A percentile compares a stretch with the other conserved stretches of the same genome.
These are phyloP conservation scores for Lobophora halterata DNA, from an alignment of 2,888 invertebrate species.

Conservation along the genomic window DNA sequence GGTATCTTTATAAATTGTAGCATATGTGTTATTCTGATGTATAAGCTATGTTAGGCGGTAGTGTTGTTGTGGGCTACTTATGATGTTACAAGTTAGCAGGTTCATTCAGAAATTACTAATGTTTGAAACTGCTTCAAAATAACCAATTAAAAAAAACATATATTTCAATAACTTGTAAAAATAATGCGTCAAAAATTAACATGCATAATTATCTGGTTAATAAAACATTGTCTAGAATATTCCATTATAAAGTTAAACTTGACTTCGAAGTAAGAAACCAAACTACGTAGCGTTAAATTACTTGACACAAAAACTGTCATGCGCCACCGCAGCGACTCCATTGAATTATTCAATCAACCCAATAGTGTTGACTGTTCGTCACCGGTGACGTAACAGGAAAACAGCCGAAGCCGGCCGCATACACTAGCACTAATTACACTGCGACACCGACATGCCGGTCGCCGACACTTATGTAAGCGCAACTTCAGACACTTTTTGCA, in stretches of 20 bases:
- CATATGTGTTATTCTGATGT: too few species aligned
- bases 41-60: too few species aligned
- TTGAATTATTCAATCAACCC: constrained; percentile 48
- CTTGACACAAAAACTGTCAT: constrained; percentile 32
- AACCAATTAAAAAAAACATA: too few species aligned
- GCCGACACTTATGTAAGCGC: constrained; percentile 28
- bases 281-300: constrained; percentile 31
- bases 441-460: constrained; percentile 28
- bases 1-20: too few species aligned
- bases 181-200: too few species aligned
- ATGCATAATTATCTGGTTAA: neutral
- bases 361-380: constrained; percentile 43
- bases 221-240: constrained; percentile 1
- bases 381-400: constrained; percentile 61
- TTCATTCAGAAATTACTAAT: too few species aligned
- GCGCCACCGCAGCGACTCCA: constrained; percentile 41
- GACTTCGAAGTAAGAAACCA: constrained; percentile 11
- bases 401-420: constrained; percentile 35
- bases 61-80: too few species aligned
- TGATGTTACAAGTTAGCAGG: too few species aligned
- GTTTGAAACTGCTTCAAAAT: too few species aligned
- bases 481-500: constrained; percentile 20
- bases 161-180: too few species aligned
- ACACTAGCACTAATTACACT: constrained; percentile 35
- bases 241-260: constrained; percentile 1